phyloP scores from a whole-genome alignment of 2,888 invertebrate species.

The Harpagoxenus sublaevis region DNA sequence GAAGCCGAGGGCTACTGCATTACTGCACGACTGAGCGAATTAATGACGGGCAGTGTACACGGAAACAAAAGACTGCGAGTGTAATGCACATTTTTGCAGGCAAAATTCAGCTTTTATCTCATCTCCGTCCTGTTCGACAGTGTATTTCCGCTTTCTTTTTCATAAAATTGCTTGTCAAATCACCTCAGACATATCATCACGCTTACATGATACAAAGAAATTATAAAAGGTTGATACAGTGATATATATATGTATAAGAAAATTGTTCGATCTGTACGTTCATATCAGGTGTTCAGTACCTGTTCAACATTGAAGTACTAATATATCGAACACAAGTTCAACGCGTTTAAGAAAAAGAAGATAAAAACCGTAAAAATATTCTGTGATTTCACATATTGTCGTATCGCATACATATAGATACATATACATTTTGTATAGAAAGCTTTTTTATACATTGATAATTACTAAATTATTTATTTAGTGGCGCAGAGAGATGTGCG shows the following conservation, averaged over 20 bases:
- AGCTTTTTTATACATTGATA: slow-evolving; percentile 42
- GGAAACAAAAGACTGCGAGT: slow-evolving; percentile 56
- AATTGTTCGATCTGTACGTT: not conserved
- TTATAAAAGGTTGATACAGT: slow-evolving; percentile 19
- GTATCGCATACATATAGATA: slow-evolving; percentile 13
- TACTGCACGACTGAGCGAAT: too few relatives aligned
- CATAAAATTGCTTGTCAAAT: slow-evolving; percentile 17
- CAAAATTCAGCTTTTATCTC: slow-evolving; percentile 19
- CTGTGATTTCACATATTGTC: slow-evolving; percentile 33
- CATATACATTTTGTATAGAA: slow-evolving; percentile 50
- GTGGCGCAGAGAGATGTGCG: too few relatives aligned
- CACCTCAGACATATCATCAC: slow-evolving; percentile 11
- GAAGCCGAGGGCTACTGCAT: too few relatives aligned
- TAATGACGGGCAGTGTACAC: not conserved
- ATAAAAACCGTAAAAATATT: slow-evolving; percentile 33
- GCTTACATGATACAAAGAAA: slow-evolving; percentile 30
- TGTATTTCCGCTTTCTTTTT: not conserved
- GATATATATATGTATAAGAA: not conserved
- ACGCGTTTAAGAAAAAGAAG: slow-evolving; percentile 16
- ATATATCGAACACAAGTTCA: not conserved
- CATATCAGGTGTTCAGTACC: slow-evolving; percentile 4
- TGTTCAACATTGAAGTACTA: slow-evolving; percentile 1
- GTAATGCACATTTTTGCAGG: slow-evolving; percentile 39
- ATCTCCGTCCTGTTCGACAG: slow-evolving; percentile 31
- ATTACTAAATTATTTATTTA: not conserved